Conservation (phyloP, 2,113 vertebrate species). For the Cyrtonyx montezumae region DNA sequence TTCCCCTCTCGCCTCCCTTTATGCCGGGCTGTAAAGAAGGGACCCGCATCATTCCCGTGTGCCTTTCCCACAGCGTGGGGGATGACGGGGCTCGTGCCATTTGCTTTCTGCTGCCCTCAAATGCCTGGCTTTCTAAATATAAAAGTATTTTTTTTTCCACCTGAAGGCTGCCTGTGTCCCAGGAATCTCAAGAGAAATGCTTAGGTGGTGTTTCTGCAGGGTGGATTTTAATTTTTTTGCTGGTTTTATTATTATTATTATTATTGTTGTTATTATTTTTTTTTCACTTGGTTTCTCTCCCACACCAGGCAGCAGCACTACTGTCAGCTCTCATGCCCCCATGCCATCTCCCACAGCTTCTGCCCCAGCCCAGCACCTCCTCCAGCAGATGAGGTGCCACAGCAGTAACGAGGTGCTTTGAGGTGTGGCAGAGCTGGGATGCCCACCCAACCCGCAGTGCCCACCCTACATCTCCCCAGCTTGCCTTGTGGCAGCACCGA, state of each 20-base stretch:
- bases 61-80: background rate
- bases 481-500: slow-evolving; percentile 30
- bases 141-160: background rate
- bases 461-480: background rate
- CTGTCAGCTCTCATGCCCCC: background rate
- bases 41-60: background rate
- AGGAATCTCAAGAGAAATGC: background rate
- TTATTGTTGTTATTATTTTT: background rate
- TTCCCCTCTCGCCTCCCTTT: slow-evolving; percentile 28
- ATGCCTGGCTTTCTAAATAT: background rate
- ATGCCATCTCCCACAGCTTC: background rate
- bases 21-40: slow-evolving; percentile 53
- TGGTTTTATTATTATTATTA: background rate
- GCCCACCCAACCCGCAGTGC: background rate
- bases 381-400: slow-evolving; percentile 54
- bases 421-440: background rate
- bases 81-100: background rate
- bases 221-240: background rate
- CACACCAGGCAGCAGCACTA: background rate
- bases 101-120: slow-evolving; percentile 12
- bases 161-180: background rate
- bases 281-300: background rate
- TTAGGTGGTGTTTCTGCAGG: background rate
- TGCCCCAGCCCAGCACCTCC: slow-evolving; percentile 58
- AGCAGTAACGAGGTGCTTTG: background rate